Percentiles rank a stretch among this genome's conserved stretches.
These are phyloP conservation scores for Falcunculus frontatus DNA, from an alignment of 2,113 vertebrate genomes.

Conservation along the genomic window DNA sequence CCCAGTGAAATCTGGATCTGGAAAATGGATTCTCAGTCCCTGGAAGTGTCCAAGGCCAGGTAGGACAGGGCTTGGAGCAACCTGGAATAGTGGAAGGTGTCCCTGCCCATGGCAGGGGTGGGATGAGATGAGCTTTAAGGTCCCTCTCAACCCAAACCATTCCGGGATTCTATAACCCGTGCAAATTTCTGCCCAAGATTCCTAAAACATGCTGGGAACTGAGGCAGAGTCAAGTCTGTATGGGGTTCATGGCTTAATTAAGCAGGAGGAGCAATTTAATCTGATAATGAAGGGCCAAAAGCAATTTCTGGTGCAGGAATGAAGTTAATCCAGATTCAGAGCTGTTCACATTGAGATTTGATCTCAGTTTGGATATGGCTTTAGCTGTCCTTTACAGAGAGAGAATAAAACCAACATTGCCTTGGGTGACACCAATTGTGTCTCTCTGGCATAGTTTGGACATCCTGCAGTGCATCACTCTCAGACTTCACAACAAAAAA, in stretches of 20 bases:
- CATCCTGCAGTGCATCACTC: background rate
- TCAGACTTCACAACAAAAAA: background rate
- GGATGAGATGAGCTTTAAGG: background rate
- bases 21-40: background rate
- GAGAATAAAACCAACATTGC: background rate
- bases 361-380: background rate
- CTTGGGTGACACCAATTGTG: background rate
- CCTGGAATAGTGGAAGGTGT: background rate
- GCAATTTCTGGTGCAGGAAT: background rate
- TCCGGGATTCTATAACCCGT: background rate
- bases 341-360: background rate
- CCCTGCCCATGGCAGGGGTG: background rate
- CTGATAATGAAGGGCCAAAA: background rate
- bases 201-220: background rate
- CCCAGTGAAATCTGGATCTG: background rate
- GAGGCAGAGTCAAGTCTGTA: background rate
- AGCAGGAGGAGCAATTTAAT: background rate
- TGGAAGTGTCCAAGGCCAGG: background rate
- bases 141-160: background rate
- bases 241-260: background rate
- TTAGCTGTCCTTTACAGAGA: background rate
- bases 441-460: background rate
- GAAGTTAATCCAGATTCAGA: background rate
- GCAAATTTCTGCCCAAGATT: background rate
- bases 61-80: fast-evolving